Evolutionary conservation across 2,888 invertebrate species (phyloP).

Genomic region (Pristionchus mayeri): DNA sequence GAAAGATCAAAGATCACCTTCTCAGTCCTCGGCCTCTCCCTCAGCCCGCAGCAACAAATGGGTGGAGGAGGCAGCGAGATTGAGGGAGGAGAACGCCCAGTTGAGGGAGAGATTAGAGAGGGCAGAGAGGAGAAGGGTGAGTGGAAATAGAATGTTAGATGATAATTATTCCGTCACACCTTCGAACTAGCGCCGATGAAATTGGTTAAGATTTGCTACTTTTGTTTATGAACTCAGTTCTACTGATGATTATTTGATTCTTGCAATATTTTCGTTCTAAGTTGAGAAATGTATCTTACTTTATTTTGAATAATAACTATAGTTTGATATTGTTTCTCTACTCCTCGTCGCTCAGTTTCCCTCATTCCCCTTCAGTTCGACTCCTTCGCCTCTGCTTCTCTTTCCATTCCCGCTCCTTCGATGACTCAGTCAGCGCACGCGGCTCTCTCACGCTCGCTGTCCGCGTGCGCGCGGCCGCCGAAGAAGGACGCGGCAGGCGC

Average conservation of each 20-base stretch:
- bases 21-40: background rate
- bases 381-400: conserved; percentile 30
- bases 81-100: conserved; percentile 2
- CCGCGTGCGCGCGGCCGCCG: conserved; percentile 13
- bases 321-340: background rate
- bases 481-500: background rate
- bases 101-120: conserved; percentile 25
- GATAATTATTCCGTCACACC: too few species aligned
- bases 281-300: too few species aligned
- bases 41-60: background rate
- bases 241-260: too few species aligned
- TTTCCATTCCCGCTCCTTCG: conserved; percentile 3
- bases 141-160: too few species aligned
- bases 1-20: background rate
- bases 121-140: conserved; percentile 11
- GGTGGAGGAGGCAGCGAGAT: background rate
- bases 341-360: background rate
- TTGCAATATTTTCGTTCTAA: too few species aligned
- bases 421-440: conserved; percentile 41
- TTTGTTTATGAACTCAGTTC: too few species aligned
- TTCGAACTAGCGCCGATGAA: too few species aligned
- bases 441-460: conserved; percentile 19
- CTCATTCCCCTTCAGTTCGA: conserved; percentile 11
- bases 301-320: background rate
- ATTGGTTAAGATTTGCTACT: too few species aligned